These are phyloP conservation scores for Porites australiensis DNA, from an alignment of 64 coral and sea anemone genomes.

Conservation along the genomic window DNA sequence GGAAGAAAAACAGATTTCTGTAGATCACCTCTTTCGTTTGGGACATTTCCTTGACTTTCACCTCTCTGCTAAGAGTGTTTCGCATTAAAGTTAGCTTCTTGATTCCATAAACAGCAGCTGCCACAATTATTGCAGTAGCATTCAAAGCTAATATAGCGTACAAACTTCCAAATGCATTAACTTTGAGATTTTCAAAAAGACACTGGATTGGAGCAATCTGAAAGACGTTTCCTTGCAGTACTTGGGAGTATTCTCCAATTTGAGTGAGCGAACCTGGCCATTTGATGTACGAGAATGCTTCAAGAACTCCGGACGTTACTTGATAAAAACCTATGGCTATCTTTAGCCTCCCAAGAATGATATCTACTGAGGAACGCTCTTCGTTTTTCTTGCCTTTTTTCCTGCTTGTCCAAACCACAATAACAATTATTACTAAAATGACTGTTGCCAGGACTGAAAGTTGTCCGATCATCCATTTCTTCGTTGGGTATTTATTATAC, in stretches of 20 bases:
- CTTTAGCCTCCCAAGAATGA: neutral
- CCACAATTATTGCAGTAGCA: neutral
- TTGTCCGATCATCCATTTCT: slow-evolving; percentile 25
- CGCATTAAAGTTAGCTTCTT: too few species aligned
- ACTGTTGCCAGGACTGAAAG: neutral
- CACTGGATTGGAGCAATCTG: slow-evolving; percentile 52
- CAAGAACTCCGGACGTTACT: slow-evolving; percentile 21
- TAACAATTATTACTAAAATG: neutral
- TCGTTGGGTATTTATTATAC: neutral
- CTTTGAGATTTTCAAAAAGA: neutral
- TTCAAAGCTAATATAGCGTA: slow-evolving; percentile 17
- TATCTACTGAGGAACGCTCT: neutral
- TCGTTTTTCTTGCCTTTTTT: neutral
- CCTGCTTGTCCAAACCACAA: slow-evolving; percentile 29
- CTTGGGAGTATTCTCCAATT: slow-evolving; percentile 36
- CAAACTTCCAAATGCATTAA: slow-evolving; percentile 31
- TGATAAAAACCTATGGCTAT: slow-evolving; percentile 21
- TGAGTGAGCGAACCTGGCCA: slow-evolving; percentile 9
- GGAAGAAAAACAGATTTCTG: slow-evolving; percentile 33
- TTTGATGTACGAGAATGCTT: slow-evolving; percentile 58
- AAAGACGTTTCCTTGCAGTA: slow-evolving; percentile 34
- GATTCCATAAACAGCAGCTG: neutral
- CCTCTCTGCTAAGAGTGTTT: too few species aligned
- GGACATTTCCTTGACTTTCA: neutral
- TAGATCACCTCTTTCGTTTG: slow-evolving; percentile 23